These are phyloP conservation scores for Meles meles DNA, from an alignment of 2,113 vertebrate species.

Conservation along the genomic window DNA sequence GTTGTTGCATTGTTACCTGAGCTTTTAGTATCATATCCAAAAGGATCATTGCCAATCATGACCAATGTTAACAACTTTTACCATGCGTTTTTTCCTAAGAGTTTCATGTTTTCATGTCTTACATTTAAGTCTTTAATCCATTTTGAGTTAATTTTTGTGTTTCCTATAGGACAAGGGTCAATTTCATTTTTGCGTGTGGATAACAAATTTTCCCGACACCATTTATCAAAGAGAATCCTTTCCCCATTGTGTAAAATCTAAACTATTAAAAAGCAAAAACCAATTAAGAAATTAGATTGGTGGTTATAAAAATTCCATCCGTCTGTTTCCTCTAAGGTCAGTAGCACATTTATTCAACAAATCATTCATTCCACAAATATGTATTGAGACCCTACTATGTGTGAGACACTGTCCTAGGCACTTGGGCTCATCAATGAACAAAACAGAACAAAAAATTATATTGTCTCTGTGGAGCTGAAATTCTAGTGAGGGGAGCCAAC, in stretches of 20 bases:
- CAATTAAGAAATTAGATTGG: background rate
- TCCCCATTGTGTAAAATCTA: background rate
- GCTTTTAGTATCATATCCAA: background rate
- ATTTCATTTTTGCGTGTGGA: background rate
- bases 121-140: background rate
- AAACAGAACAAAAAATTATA: background rate
- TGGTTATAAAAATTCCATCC: background rate
- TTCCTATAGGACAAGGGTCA: background rate
- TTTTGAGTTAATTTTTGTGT: background rate
- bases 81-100: background rate
- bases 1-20: background rate
- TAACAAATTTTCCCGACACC: background rate
- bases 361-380: background rate
- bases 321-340: background rate
- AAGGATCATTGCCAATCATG: background rate
- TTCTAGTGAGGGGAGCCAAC: background rate
- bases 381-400: background rate
- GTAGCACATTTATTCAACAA: background rate
- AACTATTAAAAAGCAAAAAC: background rate
- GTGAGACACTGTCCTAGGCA: background rate
- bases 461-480: background rate
- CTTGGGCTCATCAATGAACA: background rate
- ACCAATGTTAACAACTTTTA: background rate
- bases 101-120: background rate
- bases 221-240: background rate